Evolutionary conservation across 1,140 invertebrate species (phyloP), one percentile per base, ranked within the genome.

Genomic region (Asbolus verrucosus): DNA sequence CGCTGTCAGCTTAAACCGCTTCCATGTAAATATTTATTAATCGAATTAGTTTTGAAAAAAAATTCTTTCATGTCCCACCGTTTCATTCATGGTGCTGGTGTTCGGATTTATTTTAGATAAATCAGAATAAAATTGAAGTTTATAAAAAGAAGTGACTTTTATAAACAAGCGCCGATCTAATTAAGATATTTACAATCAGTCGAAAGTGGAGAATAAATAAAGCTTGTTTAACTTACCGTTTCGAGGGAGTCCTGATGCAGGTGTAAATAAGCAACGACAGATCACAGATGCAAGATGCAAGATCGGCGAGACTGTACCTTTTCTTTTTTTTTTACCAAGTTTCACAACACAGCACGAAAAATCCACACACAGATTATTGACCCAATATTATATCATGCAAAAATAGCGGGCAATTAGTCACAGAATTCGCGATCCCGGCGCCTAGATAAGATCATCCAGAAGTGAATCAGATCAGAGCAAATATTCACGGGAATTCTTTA

Each of bases 161-260:
- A 62, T 62, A 62, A 50, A 66, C 63, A 50, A 46, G 41, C 13
- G 41, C 11, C 59, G 33, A 66, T 38, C 65, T 59, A 67, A 67
- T 67, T 67, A 67, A 67, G 65, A 59, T 67, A 67, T 67, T 67
- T 67, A 67, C 65, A 67, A 67, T 67, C 65, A 67, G 41, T 13
- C 31, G 24, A 36, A 50, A 36, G 43, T 27, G 19, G 65, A 65
- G 21, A 65, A 39, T 39, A 65, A 65, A 39, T 38, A 62, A 65
- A 41, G 33, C 33, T 36, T 67, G 65, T 67, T 67, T 67, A 54
- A 59, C 65, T 67, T 67, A 67, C 65, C 46, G 38, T 19, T 30
- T 15, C n/a, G 43, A 59, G 65, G 65, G 65, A 67, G 43, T 54
- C 65, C 50, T 21, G 43, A 18, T 54, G 65, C 43, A 54, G 43